Evolutionary conservation across 2,113 vertebrate species (phyloP).

Genomic region (Porphyrio hochstetteri): DNA sequence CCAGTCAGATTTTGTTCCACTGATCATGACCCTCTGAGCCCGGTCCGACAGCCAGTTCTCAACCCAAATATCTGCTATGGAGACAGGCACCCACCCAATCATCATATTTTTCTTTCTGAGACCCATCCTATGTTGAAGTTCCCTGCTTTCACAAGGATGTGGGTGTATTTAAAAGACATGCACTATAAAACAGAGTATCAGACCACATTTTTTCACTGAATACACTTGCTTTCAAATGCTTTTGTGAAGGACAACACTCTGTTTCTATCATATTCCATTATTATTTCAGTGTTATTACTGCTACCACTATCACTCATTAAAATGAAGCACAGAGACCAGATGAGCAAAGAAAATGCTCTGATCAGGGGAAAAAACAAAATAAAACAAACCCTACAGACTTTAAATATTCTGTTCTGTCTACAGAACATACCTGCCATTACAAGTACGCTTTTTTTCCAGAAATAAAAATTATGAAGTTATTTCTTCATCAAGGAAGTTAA

Average conservation of each 20-base stretch:
- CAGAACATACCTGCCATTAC: not conserved
- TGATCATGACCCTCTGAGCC: too few species aligned
- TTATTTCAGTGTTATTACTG: not conserved
- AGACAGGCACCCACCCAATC: not conserved
- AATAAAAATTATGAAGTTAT: slow-evolving; percentile 15
- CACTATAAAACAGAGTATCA: not conserved
- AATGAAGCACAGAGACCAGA: not conserved
- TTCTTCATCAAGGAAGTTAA: slow-evolving; percentile 33
- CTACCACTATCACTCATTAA: not conserved
- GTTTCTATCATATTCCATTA: not conserved
- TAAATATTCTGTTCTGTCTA: not conserved
- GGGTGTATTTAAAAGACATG: not conserved
- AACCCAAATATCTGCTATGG: not conserved
- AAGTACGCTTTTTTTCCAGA: not conserved
- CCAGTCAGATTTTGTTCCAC: too few species aligned
- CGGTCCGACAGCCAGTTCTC: too few species aligned
- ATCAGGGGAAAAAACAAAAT: not conserved
- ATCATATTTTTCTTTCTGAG: not conserved
- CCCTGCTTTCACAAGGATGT: not conserved
- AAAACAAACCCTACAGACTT: not conserved
- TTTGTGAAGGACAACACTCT: not conserved
- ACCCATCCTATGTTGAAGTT: not conserved
- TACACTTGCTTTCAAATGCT: not conserved
- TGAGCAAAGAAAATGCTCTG: not conserved
- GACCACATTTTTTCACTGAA: not conserved